These are phyloP conservation scores for Chloroclysta siterata DNA, from an alignment of 2,888 invertebrate species.

Conservation along the genomic window DNA sequence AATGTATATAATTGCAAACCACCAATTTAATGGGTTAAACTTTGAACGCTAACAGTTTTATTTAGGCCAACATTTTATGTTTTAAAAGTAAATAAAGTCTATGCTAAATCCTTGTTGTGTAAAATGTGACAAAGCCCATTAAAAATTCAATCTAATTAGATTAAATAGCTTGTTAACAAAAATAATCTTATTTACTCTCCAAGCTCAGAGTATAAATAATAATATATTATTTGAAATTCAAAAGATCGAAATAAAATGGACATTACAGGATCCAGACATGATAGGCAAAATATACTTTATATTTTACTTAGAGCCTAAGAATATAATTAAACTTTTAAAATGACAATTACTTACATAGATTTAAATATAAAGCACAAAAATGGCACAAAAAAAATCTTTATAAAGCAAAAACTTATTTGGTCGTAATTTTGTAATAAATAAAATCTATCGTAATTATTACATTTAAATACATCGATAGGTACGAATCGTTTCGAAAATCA, in stretches of 20 bases:
- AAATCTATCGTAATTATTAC: not conserved
- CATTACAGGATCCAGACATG: conserved; percentile 1
- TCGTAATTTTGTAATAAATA: not conserved
- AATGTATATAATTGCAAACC: no score
- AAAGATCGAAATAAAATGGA: not conserved
- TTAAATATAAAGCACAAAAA: conserved; percentile 29
- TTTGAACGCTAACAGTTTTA: no score
- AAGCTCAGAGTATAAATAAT: no score
- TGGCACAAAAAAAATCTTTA: conserved; percentile 32
- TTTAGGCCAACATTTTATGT: no score
- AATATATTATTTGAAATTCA: no score
- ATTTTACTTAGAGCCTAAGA: conserved; percentile 10
- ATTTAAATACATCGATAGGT: no score
- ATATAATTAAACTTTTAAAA: conserved; percentile 2
- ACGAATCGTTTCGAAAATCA: not conserved
- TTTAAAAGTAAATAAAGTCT: no score
- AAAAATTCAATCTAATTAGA: no score
- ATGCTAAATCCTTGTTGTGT: no score
- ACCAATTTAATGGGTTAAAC: not conserved
- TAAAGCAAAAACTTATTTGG: conserved; percentile 10
- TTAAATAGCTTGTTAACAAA: no score
- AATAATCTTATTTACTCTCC: no score
- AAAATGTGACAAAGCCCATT: no score
- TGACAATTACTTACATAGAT: not conserved
- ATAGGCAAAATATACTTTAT: not conserved